Evolutionary conservation across 2,888 invertebrate genomes (phyloP).

Genomic region (Drosophila monieri): DNA sequence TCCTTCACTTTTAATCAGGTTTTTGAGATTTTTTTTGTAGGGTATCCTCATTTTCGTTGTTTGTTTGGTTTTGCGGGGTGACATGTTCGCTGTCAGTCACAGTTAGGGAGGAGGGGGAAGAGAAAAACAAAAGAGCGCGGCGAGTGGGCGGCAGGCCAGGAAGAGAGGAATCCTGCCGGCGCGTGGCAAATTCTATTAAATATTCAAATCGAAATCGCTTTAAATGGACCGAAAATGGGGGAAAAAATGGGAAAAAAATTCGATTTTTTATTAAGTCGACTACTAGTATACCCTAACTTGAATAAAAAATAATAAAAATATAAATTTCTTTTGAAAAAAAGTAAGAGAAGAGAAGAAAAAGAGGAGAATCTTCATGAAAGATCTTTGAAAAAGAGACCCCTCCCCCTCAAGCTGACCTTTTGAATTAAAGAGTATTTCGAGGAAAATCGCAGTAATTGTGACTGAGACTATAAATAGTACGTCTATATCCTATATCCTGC

Average conservation of each 20-base stretch:
- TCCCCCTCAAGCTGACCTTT: not conserved
- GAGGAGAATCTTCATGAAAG: no score
- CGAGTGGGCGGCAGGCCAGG: not conserved
- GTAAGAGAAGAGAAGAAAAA: no score
- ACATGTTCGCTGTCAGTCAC: constrained; percentile 2
- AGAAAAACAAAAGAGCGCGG: constrained; percentile 13
- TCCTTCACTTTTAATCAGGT: no score
- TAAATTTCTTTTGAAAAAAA: no score
- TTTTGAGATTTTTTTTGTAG: not conserved
- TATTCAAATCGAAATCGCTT: constrained; percentile 64
- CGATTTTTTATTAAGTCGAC: not conserved
- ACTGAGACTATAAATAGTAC: constrained; percentile 4
- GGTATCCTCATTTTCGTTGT: not conserved
- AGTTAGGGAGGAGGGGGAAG: constrained; percentile 6
- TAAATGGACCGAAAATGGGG: constrained; percentile 34
- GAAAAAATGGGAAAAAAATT: no score
- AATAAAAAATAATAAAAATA: no score
- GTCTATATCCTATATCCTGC: not conserved
- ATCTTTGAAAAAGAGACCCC: not conserved
- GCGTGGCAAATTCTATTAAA: constrained; percentile 65
- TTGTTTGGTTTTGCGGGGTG: constrained; percentile 16
- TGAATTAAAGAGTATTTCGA: not conserved
- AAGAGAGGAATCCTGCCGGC: constrained; percentile 26
- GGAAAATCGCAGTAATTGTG: constrained; percentile 35
- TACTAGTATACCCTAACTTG: not conserved